A percentile compares a stretch with the other conserved stretches of the same genome.
phyloP scores from a whole-genome alignment of 1,140 invertebrate genomes.

The Delia radicum region DNA sequence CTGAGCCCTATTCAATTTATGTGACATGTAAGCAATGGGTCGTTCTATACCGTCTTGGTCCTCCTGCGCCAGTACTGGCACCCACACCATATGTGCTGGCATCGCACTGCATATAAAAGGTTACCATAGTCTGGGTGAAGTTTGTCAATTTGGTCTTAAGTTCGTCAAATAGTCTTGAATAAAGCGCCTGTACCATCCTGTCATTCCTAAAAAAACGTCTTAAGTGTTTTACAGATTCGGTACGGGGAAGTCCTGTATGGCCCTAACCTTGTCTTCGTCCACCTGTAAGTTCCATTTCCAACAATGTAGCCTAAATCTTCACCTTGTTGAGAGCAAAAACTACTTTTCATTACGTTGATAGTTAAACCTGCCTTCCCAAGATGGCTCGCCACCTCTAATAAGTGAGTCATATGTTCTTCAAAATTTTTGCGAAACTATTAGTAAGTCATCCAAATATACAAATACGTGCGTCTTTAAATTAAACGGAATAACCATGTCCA shows the following conservation, averaged over 20 bases:
- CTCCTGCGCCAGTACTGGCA: background rate
- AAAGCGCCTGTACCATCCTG: background rate
- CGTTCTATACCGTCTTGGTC: constrained; percentile 11
- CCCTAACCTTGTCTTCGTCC: too few relatives aligned
- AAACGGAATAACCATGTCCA: too few relatives aligned
- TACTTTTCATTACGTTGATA: background rate
- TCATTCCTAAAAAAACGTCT: too few relatives aligned
- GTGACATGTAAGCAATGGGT: too few relatives aligned
- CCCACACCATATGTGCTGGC: too few relatives aligned
- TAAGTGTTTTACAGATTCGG: too few relatives aligned
- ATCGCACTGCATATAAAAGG: background rate
- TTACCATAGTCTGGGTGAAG: background rate
- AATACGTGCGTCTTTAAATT: background rate
- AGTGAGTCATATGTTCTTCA: background rate
- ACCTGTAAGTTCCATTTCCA: background rate
- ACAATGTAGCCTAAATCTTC: background rate
- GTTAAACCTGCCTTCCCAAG: too few relatives aligned
- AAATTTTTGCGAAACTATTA: too few relatives aligned
- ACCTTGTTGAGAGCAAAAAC: background rate
- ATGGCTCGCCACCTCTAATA: background rate
- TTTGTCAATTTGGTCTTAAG: constrained; percentile 2
- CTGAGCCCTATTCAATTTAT: too few relatives aligned
- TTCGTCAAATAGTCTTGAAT: background rate
- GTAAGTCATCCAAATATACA: constrained; percentile 1
- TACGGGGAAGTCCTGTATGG: too few relatives aligned